Base-by-base conservation (phyloP, 2,113 vertebrate species). In the Bettongia penicillata region DNA sequence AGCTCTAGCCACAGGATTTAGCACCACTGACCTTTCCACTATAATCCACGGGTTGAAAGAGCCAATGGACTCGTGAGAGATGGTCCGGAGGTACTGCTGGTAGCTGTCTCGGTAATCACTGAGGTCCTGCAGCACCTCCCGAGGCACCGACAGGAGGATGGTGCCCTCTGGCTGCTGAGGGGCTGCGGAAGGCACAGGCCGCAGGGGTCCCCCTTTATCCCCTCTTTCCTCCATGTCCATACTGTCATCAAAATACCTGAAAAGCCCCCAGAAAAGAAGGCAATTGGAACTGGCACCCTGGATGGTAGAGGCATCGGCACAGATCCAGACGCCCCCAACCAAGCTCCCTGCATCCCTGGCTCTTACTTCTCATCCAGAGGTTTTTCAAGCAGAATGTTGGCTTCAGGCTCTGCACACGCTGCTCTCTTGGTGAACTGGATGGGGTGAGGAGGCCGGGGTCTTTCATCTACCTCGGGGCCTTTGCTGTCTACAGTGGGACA, bases 41-140 rank as follows among this genome's bases (percentile, higher is more conserved):
- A 99, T 97, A 49, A 98, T 98, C 99, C 99, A 99, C 2, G 99
- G 99, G 96, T 99, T 96, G 92, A 99, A 99, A 96, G 97, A 98
- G 90, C 99, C 99, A 48, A 99, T 96, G 0, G 97, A 97, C 96
- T 99, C 99, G 0, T 99, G 99, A 19, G 99, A 99, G 53, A 99
- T 98, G 61, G 98, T 91, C 0, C 97, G 98, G 91, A 99, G 99
- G 98, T 99, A 99, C 90, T 98, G 98, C 47, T 99, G 96, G 47
- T 99, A 99, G 51, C 98, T 98, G 92, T 98, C 98, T 37, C 98
- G 98, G 97, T 99, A 99, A 93, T 98, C 98, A 22, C 97, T 91
- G 61, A 99, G 99, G 98, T 96, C 99, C 95, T 93, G 98, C 91
- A 99, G 98, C 98, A 98, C 98, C 91, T 93, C 23, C 7, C 94